phyloP scores from a whole-genome alignment of 2,888 invertebrate species.

The Apodemia mormo region DNA sequence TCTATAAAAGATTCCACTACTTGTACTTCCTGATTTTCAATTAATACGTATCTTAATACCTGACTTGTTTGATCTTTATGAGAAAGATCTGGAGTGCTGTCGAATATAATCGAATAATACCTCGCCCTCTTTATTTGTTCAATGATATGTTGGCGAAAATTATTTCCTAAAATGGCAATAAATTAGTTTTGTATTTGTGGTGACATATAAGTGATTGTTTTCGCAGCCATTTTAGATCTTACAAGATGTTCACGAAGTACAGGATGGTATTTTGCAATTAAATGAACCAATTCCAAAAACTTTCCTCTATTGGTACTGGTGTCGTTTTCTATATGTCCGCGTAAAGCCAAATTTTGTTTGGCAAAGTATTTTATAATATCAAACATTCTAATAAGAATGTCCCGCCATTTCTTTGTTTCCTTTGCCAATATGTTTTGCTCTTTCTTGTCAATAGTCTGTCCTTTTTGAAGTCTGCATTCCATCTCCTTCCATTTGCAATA shows the following conservation, averaged over 20 bases:
- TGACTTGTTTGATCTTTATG: background rate
- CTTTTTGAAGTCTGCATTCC: background rate
- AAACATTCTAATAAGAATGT: slow-evolving; percentile 5
- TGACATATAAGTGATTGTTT: background rate
- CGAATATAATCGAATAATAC: slow-evolving; percentile 7
- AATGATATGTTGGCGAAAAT: slow-evolving; percentile 1
- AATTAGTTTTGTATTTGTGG: background rate
- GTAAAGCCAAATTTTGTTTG: slow-evolving; percentile 2
- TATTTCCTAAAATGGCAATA: background rate
- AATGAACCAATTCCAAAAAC: slow-evolving; percentile 2
- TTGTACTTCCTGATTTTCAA: no score
- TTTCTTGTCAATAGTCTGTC: background rate
- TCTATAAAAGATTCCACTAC: background rate
- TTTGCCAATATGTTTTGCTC: background rate
- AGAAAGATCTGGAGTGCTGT: slow-evolving; percentile 10
- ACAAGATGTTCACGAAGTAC: slow-evolving; percentile 6
- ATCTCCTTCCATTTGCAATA: background rate
- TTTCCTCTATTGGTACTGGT: background rate
- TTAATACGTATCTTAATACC: background rate
- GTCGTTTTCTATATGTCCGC: background rate
- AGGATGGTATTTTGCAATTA: slow-evolving; percentile 8
- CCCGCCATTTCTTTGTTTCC: background rate
- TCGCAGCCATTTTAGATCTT: background rate
- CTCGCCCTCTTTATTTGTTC: background rate
- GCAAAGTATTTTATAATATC: slow-evolving; percentile 3